phyloP scores from a whole-genome alignment of 2,888 invertebrate species.

The Charanyca ferruginea region DNA sequence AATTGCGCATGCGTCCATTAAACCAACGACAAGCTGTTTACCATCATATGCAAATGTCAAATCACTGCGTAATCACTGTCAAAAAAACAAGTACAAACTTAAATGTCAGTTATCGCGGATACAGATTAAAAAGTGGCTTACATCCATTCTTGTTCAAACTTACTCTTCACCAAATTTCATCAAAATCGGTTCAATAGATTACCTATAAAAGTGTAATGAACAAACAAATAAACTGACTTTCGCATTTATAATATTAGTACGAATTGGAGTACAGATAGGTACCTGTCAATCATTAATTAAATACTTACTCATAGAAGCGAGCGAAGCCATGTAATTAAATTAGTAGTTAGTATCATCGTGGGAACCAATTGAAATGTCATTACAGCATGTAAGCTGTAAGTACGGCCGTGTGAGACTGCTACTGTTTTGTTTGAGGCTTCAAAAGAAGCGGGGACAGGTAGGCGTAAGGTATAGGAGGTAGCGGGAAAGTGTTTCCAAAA shows the following conservation, averaged over 20 bases:
- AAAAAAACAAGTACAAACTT: too few relatives aligned
- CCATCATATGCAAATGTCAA: constrained; percentile 37
- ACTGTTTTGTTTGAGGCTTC: constrained; percentile 65
- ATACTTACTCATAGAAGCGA: constrained; percentile 26
- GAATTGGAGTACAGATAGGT: constrained; percentile 2
- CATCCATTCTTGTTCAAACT: too few relatives aligned
- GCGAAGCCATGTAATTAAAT: constrained; percentile 45
- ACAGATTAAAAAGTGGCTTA: too few relatives aligned
- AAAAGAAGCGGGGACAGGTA: constrained; percentile 34
- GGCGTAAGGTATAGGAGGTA: constrained; percentile 1
- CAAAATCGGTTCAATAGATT: too few relatives aligned
- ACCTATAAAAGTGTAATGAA: too few relatives aligned
- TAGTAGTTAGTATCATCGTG: constrained; percentile 63
- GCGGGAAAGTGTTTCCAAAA: constrained; percentile 7
- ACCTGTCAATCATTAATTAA: constrained; percentile 49
- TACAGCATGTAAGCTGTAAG: constrained; percentile 65
- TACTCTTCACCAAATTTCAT: too few relatives aligned
- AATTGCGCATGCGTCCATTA: too few relatives aligned
- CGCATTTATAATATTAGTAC: too few relatives aligned
- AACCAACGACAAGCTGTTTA: too few relatives aligned
- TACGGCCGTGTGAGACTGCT: constrained; percentile 35
- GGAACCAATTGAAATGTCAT: constrained; percentile 72
- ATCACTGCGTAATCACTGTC: constrained; percentile 14
- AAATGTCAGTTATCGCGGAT: too few relatives aligned
- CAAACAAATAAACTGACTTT: too few relatives aligned